A percentile compares a stretch with the other conserved stretches of the same genome.
Evolutionary conservation across 2,113 vertebrate genomes (phyloP).

Genomic region (Passer domesticus): DNA sequence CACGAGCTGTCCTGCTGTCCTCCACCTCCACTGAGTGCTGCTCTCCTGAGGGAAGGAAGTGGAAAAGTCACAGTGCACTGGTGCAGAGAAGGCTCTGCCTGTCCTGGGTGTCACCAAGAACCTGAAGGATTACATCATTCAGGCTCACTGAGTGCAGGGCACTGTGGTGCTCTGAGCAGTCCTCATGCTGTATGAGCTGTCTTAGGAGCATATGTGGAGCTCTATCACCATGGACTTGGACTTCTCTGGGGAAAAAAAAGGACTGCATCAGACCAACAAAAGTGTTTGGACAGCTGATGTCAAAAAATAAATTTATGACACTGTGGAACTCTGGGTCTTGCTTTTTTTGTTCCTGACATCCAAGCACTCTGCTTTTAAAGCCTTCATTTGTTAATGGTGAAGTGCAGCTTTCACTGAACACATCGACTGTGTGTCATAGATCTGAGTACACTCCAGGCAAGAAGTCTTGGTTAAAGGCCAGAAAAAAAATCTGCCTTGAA

Average conservation of each 20-base stretch:
- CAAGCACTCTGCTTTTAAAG: background rate
- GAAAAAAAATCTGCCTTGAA: background rate
- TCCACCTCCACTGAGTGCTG: background rate
- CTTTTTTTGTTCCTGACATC: background rate
- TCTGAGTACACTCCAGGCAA: background rate
- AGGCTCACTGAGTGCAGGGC: background rate
- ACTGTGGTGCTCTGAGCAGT: background rate
- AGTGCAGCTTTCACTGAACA: background rate
- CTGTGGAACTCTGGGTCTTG: background rate
- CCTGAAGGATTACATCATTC: background rate
- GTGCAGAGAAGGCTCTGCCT: background rate
- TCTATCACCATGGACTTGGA: background rate
- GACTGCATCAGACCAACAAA: background rate
- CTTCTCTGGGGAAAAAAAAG: background rate
- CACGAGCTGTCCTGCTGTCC: background rate
- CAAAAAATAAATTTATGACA: background rate
- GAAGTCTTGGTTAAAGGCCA: background rate
- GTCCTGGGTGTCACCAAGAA: background rate
- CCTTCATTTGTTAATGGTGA: background rate
- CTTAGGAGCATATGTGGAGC: background rate
- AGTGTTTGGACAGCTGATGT: background rate
- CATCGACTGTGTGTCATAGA: accelerated
- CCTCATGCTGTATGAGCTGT: background rate
- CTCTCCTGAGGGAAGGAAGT: background rate
- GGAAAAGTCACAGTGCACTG: accelerated